Evolutionary conservation across 2,888 invertebrate species (phyloP).

Genomic region (Microplitis deprimator): DNA sequence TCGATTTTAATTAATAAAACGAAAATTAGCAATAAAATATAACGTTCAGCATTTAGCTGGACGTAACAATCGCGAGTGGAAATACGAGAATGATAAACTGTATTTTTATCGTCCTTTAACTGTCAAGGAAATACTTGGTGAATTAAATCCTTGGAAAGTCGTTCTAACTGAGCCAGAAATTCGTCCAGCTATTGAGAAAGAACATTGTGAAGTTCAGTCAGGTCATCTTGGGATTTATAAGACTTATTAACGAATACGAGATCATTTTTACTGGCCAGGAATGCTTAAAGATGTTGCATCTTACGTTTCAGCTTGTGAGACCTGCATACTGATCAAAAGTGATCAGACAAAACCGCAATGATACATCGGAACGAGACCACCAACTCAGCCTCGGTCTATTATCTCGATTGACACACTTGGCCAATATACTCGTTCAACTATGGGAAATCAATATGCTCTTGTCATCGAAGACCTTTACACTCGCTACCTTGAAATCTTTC

Average conservation of each 20-base stretch:
- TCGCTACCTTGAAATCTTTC: slow-evolving; percentile 31
- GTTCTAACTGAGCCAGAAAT: neutral
- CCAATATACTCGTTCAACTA: neutral
- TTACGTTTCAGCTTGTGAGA: slow-evolving; percentile 35
- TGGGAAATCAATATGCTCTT: neutral
- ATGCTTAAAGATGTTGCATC: slow-evolving; percentile 33
- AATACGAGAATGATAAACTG: slow-evolving; percentile 13
- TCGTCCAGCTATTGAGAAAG: neutral
- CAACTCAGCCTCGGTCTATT: slow-evolving; percentile 12
- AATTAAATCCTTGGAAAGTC: slow-evolving; percentile 5
- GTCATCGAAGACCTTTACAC: slow-evolving; percentile 10
- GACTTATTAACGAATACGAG: slow-evolving; percentile 28
- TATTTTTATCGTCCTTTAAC: neutral
- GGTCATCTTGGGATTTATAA: slow-evolving; percentile 28
- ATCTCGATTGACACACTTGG: slow-evolving; percentile 23
- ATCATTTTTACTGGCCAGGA: slow-evolving; percentile 40
- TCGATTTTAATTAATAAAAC: no score
- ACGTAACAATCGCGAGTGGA: slow-evolving; percentile 3
- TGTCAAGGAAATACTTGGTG: neutral
- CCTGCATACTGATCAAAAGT: slow-evolving; percentile 25
- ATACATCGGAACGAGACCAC: neutral
- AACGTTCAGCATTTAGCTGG: no score
- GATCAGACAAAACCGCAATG: neutral
- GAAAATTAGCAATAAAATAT: no score
- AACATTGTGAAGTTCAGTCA: neutral